Percentiles rank a stretch among this genome's conserved stretches.
phyloP scores from a whole-genome alignment of 2,888 invertebrate species.

The Oscheius sp. region DNA sequence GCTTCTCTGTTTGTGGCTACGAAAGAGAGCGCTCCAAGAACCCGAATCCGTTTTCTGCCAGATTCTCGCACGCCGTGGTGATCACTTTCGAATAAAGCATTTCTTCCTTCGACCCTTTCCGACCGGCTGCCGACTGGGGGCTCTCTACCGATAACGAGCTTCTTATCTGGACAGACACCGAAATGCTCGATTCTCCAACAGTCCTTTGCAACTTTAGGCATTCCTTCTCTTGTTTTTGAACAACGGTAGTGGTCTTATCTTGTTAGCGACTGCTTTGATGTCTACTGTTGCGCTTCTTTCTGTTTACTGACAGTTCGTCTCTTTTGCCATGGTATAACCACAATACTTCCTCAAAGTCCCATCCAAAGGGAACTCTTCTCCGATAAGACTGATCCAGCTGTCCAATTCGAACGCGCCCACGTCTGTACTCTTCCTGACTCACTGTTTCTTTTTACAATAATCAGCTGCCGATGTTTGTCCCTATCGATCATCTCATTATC shows the following conservation, averaged over 20 bases:
- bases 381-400: slow-evolving; percentile 12
- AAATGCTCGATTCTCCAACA: too few species aligned
- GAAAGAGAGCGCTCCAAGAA: slow-evolving; percentile 34
- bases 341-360: too few species aligned
- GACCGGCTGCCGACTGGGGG: neutral
- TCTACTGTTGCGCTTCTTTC: too few species aligned
- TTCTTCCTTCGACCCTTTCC: neutral
- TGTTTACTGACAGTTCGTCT: too few species aligned
- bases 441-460: slow-evolving; percentile 14
- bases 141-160: slow-evolving; percentile 1
- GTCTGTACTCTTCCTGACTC: slow-evolving; percentile 11
- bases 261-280: too few species aligned
- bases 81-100: slow-evolving; percentile 6
- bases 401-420: neutral
- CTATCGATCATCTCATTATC: slow-evolving; percentile 29
- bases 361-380: neutral
- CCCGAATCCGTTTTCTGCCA: slow-evolving; percentile 60
- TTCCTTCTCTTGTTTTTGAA: too few species aligned
- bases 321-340: too few species aligned
- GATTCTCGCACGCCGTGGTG: slow-evolving; percentile 39
- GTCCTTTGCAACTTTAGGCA: too few species aligned
- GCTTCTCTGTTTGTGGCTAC: slow-evolving; percentile 50
- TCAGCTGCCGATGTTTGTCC: slow-evolving; percentile 18
- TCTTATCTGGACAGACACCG: slow-evolving; percentile 5
- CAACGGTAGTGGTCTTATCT: too few species aligned